phyloP scores from a whole-genome alignment of 2,797 vertebrate species.

The Nothura maculosa region DNA sequence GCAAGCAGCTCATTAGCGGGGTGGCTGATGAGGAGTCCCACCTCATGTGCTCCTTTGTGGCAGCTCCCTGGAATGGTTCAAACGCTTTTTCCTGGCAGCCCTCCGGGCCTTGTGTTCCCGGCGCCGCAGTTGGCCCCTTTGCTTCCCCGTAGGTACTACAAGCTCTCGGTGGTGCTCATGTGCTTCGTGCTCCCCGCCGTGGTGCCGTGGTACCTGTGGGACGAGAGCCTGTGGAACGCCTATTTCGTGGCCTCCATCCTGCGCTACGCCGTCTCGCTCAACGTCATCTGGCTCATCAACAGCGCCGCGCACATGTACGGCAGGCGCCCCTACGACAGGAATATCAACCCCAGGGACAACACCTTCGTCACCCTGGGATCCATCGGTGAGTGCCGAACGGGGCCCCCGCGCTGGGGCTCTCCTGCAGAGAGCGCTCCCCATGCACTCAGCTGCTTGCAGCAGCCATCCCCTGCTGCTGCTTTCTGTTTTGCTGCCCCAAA shows the following conservation, averaged over 20 bases:
- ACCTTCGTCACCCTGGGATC: slow-evolving; percentile 81
- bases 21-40: no score
- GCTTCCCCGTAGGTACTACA: slow-evolving; percentile 79
- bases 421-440: background rate
- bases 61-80: background rate
- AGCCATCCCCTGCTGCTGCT: no score
- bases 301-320: slow-evolving; percentile 86
- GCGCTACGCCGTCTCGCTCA: slow-evolving; percentile 84
- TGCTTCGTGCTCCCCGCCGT: slow-evolving; percentile 84
- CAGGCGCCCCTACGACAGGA: slow-evolving; percentile 84
- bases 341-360: slow-evolving; percentile 86
- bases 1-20: no score
- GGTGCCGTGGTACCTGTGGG: slow-evolving; percentile 87
- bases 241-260: slow-evolving; percentile 86
- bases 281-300: slow-evolving; percentile 86
- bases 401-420: background rate
- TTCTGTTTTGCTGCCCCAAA: no score
- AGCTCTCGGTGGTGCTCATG: slow-evolving; percentile 83
- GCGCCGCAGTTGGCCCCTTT: background rate
- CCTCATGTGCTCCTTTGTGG: no score
- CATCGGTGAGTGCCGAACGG: slow-evolving; percentile 78
- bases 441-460: no score
- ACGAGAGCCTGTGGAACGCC: slow-evolving; percentile 85
- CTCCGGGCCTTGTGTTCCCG: background rate
- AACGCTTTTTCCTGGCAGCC: no score